A percentile compares a stretch with the other conserved stretches of the same genome.
Evolutionary conservation across 1,140 invertebrate species (phyloP).

Genomic region (Bombus difficillimus): DNA sequence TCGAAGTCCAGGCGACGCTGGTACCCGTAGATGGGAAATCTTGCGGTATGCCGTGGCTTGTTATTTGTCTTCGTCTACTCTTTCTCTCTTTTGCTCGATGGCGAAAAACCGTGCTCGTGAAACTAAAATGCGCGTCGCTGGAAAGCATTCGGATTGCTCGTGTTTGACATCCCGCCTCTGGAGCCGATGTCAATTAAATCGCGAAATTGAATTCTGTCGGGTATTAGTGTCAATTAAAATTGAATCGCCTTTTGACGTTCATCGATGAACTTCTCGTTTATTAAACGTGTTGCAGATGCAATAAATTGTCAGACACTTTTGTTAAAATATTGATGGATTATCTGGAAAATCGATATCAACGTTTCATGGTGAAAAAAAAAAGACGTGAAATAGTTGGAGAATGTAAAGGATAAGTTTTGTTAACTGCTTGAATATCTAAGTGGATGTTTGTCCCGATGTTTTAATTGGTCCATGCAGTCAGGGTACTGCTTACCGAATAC

Average conservation of each 20-base stretch:
- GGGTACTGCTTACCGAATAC: neutral
- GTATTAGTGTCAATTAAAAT: constrained; percentile 62
- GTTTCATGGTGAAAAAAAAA: neutral
- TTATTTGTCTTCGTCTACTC: constrained; percentile 61
- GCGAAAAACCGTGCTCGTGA: constrained; percentile 54
- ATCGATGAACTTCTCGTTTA: neutral
- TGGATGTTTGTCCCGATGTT: neutral
- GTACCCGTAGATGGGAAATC: constrained; percentile 64
- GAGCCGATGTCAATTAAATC: constrained; percentile 61
- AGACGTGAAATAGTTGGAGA: neutral
- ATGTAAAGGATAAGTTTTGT: too few relatives aligned
- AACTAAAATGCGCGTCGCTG: constrained; percentile 17
- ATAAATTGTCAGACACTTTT: neutral
- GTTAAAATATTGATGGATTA: neutral
- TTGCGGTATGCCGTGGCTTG: constrained; percentile 47
- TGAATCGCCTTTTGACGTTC: constrained; percentile 46
- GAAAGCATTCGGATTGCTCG: constrained; percentile 47
- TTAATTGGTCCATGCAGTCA: constrained; percentile 12
- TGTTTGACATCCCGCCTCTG: constrained; percentile 26
- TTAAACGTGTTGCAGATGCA: neutral
- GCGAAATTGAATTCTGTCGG: constrained; percentile 52
- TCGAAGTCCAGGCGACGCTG: constrained; percentile 58
- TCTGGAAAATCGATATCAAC: neutral
- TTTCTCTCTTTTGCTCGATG: neutral
- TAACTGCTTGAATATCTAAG: neutral